Percentiles rank a stretch among this genome's conserved stretches.
Conservation (phyloP, 2,113 vertebrate species). For the Emydura subglobosa region DNA sequence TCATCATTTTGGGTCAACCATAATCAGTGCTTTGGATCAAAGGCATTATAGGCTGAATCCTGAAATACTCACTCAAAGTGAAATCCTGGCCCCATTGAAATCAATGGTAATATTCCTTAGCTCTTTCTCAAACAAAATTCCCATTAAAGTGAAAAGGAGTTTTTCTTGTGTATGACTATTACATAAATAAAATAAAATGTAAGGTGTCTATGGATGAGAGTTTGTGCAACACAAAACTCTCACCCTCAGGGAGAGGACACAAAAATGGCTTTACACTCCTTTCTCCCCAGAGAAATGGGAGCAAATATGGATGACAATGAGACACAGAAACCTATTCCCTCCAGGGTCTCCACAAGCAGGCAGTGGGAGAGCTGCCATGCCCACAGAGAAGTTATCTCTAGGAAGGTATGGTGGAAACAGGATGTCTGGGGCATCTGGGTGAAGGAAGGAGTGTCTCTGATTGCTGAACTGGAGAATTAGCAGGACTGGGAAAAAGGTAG, state of each 20-base stretch:
- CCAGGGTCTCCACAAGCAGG: too few relatives aligned
- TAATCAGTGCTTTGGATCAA: neutral
- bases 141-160: neutral
- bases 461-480: neutral
- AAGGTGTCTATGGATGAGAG: neutral
- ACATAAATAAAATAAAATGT: neutral
- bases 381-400: too few relatives aligned
- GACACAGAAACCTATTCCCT: too few relatives aligned
- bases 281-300: neutral
- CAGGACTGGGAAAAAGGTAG: neutral
- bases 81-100: neutral
- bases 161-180: neutral
- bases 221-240: neutral
- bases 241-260: neutral
- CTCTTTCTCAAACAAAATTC: neutral
- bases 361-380: neutral
- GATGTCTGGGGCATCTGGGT: too few relatives aligned
- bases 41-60: neutral
- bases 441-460: neutral
- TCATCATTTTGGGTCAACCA: neutral
- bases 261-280: neutral
- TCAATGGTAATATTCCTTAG: neutral
- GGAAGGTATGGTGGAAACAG: neutral
- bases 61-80: neutral
- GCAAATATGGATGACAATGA: too few relatives aligned